Conservation (phyloP, 2,113 vertebrate genomes). For the rabbit (Oryctolagus cuniculus) region DNA sequence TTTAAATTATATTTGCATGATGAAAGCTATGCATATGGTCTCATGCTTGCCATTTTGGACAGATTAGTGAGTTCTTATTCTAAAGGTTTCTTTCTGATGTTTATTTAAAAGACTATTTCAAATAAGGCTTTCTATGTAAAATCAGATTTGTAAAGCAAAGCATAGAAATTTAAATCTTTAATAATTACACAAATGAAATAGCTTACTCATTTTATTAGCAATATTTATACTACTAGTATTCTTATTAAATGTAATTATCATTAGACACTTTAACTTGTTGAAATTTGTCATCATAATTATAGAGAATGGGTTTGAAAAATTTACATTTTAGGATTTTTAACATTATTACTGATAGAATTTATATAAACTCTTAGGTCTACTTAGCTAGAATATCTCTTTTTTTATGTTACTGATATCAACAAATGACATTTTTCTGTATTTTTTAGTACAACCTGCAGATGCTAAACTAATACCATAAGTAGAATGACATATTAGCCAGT, state of each 20-base stretch:
- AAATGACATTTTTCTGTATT: constrained; percentile 21
- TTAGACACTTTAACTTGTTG: background rate
- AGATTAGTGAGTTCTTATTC: background rate
- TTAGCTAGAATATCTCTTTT: background rate
- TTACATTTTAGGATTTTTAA: background rate
- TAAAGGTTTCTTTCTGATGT: constrained; percentile 43
- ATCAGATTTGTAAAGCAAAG: background rate
- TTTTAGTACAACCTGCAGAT: constrained; percentile 23
- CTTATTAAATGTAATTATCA: background rate
- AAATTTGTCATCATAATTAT: background rate
- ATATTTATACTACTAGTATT: background rate
- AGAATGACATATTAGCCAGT: background rate
- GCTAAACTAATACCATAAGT: constrained; percentile 57
- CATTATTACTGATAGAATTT: background rate
- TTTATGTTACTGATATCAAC: constrained; percentile 28
- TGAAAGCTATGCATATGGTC: background rate
- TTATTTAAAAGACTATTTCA: constrained; percentile 48
- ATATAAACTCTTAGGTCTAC: background rate
- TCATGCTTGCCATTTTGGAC: constrained; percentile 35
- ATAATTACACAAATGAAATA: background rate
- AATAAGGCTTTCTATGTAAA: constrained; percentile 2
- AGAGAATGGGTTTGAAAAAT: background rate
- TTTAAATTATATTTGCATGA: constrained; percentile 49
- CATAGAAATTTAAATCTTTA: background rate
- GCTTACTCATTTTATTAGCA: background rate